These are phyloP conservation scores for Melanotaenia boesemani DNA, from an alignment of 2,797 vertebrate species.

Conservation along the genomic window DNA sequence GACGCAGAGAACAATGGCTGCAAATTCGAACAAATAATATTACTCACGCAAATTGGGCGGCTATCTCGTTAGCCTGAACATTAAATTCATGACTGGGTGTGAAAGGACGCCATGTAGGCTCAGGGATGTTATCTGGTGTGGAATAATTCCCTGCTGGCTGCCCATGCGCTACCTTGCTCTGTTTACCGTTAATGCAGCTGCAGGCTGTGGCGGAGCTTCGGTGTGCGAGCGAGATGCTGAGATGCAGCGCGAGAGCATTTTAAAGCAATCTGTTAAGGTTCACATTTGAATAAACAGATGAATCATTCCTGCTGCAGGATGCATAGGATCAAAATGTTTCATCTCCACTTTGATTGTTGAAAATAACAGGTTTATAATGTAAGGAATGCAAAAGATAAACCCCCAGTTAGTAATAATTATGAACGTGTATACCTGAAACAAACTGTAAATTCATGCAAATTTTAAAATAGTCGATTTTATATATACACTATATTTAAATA, in stretches of 20 bases:
- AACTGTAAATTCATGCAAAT: not conserved
- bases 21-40: not conserved
- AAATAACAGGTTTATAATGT: not conserved
- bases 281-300: constrained; percentile 29
- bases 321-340: not conserved
- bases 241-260: constrained; percentile 27
- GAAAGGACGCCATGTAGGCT: constrained; percentile 75
- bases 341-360: not conserved
- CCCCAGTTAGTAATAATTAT: too few relatives aligned
- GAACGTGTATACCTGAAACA: not conserved
- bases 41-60: constrained; percentile 6
- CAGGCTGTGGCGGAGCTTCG: constrained; percentile 51
- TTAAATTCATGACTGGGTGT: constrained; percentile 57
- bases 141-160: constrained; percentile 79
- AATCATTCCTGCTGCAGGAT: constrained; percentile 15
- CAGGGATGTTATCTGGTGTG: constrained; percentile 79
- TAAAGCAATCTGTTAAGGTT: constrained; percentile 17
- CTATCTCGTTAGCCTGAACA: constrained; percentile 50
- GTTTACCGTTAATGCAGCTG: constrained; percentile 81
- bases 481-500: too few relatives aligned
- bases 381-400: too few relatives aligned
- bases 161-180: constrained; percentile 80
- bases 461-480: too few relatives aligned
- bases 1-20: constrained; percentile 59
- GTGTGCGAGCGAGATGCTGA: constrained; percentile 37